Conservation (phyloP, 2,113 vertebrate species). For the Ageneiosus marmoratus region DNA sequence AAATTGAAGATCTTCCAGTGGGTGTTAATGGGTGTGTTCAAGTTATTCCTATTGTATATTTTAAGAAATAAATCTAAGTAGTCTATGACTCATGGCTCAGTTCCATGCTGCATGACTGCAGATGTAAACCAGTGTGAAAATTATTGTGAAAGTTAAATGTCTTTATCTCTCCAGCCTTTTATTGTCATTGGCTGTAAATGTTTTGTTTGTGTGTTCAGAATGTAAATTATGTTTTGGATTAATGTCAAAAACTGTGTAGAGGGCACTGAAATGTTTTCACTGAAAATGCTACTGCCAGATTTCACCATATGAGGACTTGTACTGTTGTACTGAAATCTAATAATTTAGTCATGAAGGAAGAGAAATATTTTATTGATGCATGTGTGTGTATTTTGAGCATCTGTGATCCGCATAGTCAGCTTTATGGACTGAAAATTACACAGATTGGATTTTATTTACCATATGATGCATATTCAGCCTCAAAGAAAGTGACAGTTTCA, state of each 20-base stretch:
- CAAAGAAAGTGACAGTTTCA: constrained; percentile 32
- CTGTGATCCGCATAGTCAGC: constrained; percentile 46
- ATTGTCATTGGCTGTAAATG: constrained; percentile 31
- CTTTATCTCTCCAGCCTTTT: constrained; percentile 35
- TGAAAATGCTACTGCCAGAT: constrained; percentile 39
- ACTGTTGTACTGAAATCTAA: constrained; percentile 28
- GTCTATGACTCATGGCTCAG: constrained; percentile 34
- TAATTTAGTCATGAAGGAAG: constrained; percentile 13
- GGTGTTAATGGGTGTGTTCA: constrained; percentile 18
- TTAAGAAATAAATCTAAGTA: constrained; percentile 29
- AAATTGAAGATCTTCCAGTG: constrained; percentile 11
- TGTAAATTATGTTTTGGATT: constrained; percentile 36
- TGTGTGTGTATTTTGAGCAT: constrained; percentile 53
- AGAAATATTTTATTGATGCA: constrained; percentile 16
- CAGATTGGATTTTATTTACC: constrained; percentile 44
- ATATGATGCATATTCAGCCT: constrained; percentile 46
- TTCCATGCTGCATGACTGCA: constrained; percentile 37
- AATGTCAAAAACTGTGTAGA: constrained; percentile 24
- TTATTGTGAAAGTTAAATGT: constrained; percentile 25
- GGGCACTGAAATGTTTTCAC: constrained; percentile 16
- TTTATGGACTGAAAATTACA: constrained; percentile 44
- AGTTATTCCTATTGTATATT: constrained; percentile 29
- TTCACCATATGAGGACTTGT: constrained; percentile 24
- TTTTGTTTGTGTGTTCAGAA: constrained; percentile 39
- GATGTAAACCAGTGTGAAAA: constrained; percentile 38